These are phyloP conservation scores for Psettodes erumei DNA, from an alignment of 2,113 vertebrate genomes.

Conservation along the genomic window DNA sequence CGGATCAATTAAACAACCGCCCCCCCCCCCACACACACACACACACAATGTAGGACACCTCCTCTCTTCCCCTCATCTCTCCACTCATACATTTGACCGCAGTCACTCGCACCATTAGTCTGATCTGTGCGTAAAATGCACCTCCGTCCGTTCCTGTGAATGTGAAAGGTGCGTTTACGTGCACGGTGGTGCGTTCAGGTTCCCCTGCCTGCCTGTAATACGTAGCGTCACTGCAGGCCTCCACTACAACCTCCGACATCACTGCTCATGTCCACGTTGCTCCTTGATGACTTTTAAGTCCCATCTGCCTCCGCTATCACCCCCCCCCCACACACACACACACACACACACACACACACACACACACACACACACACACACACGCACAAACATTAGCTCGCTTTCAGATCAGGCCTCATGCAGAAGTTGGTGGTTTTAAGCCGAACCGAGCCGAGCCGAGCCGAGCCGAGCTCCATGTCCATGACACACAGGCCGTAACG, in stretches of 20 bases:
- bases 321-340: conserved; percentile 36
- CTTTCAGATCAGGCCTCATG: conserved; percentile 89
- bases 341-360: conserved; percentile 36
- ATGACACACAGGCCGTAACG: conserved; percentile 34
- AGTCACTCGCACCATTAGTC: not conserved
- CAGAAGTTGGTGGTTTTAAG: conserved; percentile 82
- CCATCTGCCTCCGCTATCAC: conserved; percentile 82
- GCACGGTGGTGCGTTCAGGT: conserved; percentile 41
- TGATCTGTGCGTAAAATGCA: conserved; percentile 38
- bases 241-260: conserved; percentile 40
- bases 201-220: conserved; percentile 11
- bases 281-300: conserved; percentile 84
- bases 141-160: not conserved
- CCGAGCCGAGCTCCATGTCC: conserved; percentile 81
- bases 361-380: conserved; percentile 14
- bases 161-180: not conserved
- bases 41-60: no score
- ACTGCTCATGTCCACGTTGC: conserved; percentile 79
- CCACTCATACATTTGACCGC: not conserved
- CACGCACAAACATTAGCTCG: conserved; percentile 89
- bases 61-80: not conserved
- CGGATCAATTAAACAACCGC: conserved; percentile 4
- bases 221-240: conserved; percentile 47
- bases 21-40: not conserved
- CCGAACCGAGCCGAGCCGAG: conserved; percentile 81